phyloP scores from a whole-genome alignment of 2,888 invertebrate species.

The Lasioglossum villosulum region DNA sequence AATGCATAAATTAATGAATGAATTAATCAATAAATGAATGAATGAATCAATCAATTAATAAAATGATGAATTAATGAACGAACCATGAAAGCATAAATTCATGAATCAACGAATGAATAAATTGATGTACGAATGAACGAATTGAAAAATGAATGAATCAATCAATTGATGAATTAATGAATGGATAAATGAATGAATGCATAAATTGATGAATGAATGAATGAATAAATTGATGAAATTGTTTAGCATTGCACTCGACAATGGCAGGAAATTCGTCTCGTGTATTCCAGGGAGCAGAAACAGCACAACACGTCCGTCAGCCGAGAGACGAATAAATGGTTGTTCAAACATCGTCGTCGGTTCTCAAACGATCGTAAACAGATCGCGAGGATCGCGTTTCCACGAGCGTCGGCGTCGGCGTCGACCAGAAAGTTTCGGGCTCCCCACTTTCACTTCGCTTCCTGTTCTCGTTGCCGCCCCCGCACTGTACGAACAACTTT shows the following conservation, averaged over 20 bases:
- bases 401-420: background rate
- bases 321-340: background rate
- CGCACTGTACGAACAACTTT: conserved; percentile 51
- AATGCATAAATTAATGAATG: too few relatives aligned
- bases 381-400: conserved; percentile 1
- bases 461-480: conserved; percentile 41
- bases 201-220: too few relatives aligned
- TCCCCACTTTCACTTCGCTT: conserved; percentile 64
- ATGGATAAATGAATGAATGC: too few relatives aligned
- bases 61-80: too few relatives aligned
- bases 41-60: too few relatives aligned
- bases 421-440: conserved; percentile 48
- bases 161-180: rapidly evolving
- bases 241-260: background rate
- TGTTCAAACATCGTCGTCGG: conserved; percentile 1
- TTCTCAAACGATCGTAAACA: conserved; percentile 10
- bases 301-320: background rate
- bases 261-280: background rate
- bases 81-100: too few relatives aligned
- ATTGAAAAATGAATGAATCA: too few relatives aligned
- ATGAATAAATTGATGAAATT: too few relatives aligned
- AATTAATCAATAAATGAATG: too few relatives aligned
- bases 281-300: background rate
- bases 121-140: too few relatives aligned
- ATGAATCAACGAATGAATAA: too few relatives aligned